A percentile compares a stretch with the other conserved stretches of the same genome.
These are phyloP conservation scores for Homarus gammarus DNA, from an alignment of 2,888 invertebrate species.

Conservation along the genomic window DNA sequence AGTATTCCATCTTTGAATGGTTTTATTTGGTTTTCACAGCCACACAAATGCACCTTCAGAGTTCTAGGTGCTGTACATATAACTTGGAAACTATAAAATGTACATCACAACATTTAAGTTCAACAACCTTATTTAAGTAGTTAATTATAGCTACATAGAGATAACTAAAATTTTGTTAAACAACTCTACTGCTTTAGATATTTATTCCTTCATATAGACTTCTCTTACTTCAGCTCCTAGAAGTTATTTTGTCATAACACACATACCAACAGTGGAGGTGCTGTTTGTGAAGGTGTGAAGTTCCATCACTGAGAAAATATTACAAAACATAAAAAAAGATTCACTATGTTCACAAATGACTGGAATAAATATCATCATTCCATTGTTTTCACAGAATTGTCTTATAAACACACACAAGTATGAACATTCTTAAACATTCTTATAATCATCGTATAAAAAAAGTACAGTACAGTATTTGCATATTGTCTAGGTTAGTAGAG, in stretches of 20 bases:
- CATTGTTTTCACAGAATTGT: not conserved
- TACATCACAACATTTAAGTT: too few relatives aligned
- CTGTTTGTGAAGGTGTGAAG: too few relatives aligned
- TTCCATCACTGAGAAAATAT: conserved; percentile 2
- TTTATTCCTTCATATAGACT: not conserved
- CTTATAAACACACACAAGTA: conserved; percentile 16
- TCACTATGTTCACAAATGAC: not conserved
- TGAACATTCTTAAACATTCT: conserved; percentile 15
- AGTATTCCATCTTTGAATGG: too few relatives aligned
- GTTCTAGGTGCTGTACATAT: too few relatives aligned
- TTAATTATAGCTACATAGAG: too few relatives aligned
- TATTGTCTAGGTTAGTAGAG: conserved; percentile 16
- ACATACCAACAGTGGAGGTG: not conserved
- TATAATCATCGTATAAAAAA: conserved; percentile 3
- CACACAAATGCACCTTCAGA: too few relatives aligned
- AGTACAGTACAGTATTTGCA: not conserved
- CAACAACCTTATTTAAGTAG: too few relatives aligned
- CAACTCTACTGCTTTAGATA: not conserved
- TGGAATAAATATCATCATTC: conserved; percentile 24
- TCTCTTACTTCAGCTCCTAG: not conserved
- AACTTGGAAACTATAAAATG: too few relatives aligned
- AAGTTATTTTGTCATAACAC: not conserved
- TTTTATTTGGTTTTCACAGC: too few relatives aligned
- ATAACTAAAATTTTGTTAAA: not conserved
- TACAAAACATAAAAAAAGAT: not conserved